Percentiles rank a stretch among this genome's conserved stretches.
Evolutionary conservation across 2,888 invertebrate genomes (phyloP).

Genomic region (Colostygia pectinataria): DNA sequence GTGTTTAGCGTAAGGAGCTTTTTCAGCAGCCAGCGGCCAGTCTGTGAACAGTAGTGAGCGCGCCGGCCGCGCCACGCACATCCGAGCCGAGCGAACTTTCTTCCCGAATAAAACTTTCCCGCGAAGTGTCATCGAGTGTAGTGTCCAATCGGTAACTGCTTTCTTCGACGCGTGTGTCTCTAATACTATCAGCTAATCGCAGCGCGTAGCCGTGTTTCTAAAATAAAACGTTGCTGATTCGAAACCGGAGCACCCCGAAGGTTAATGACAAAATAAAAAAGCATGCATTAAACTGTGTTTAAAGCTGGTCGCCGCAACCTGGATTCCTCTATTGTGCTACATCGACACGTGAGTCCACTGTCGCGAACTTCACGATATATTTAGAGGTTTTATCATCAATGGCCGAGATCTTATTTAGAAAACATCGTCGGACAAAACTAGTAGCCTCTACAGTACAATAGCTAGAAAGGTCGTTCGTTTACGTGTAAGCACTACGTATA

Average conservation of each 20-base stretch:
- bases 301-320: constrained; percentile 48
- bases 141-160: constrained; percentile 16
- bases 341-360: constrained; percentile 54
- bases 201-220: constrained; percentile 73
- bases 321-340: constrained; percentile 51
- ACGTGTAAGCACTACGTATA: too few relatives aligned
- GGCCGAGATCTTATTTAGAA: constrained; percentile 15
- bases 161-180: too few relatives aligned
- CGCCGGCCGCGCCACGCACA: constrained; percentile 59
- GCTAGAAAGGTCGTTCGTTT: too few relatives aligned
- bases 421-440: constrained; percentile 5
- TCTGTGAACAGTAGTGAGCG: constrained; percentile 64
- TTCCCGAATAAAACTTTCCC: constrained; percentile 53
- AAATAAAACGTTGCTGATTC: constrained; percentile 79
- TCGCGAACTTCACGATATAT: constrained; percentile 32
- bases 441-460: too few relatives aligned
- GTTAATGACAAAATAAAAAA: constrained; percentile 80
- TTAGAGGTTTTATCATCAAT: constrained; percentile 33
- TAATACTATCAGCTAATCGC: not conserved
- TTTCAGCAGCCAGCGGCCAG: constrained; percentile 63
- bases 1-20: constrained; percentile 75
- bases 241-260: constrained; percentile 79
- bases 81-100: constrained; percentile 23
- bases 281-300: constrained; percentile 73
- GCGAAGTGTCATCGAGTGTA: constrained; percentile 39